Conservation (phyloP, 2,888 invertebrate species). For the Digitonthophagus gazella region DNA sequence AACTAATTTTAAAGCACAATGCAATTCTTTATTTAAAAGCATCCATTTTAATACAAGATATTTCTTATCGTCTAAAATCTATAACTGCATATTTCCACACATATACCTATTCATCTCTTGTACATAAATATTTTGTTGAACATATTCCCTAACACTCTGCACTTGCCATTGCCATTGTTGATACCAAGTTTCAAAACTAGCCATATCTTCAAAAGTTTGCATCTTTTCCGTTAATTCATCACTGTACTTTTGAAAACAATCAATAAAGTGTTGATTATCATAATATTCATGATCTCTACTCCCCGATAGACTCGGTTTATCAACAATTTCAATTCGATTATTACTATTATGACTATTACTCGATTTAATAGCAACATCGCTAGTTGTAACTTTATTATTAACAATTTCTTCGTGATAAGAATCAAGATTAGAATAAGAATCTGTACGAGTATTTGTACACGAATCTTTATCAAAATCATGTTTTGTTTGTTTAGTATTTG, state of each 20-base stretch:
- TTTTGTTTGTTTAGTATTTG: conserved; percentile 14
- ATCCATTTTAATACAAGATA: conserved; percentile 6
- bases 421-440: neutral
- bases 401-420: conserved; percentile 3
- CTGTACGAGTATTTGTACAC: neutral
- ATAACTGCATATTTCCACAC: conserved; percentile 20
- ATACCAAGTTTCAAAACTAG: conserved; percentile 44
- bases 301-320: too few relatives aligned
- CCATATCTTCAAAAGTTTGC: conserved; percentile 39
- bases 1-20: too few relatives aligned
- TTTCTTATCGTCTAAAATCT: neutral
- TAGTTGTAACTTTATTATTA: conserved; percentile 2
- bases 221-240: conserved; percentile 40
- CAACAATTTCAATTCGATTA: too few relatives aligned
- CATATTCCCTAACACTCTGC: conserved; percentile 42
- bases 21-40: conserved; percentile 19
- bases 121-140: conserved; percentile 47
- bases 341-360: too few relatives aligned
- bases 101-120: conserved; percentile 43
- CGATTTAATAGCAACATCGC: neutral
- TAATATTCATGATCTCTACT: conserved; percentile 20
- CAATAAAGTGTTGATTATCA: conserved; percentile 31
- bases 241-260: conserved; percentile 42
- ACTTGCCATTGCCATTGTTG: conserved; percentile 45
- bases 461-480: conserved; percentile 16